These are phyloP conservation scores for Eupithecia insigniata DNA, from an alignment of 2,888 invertebrate genomes.

Conservation along the genomic window DNA sequence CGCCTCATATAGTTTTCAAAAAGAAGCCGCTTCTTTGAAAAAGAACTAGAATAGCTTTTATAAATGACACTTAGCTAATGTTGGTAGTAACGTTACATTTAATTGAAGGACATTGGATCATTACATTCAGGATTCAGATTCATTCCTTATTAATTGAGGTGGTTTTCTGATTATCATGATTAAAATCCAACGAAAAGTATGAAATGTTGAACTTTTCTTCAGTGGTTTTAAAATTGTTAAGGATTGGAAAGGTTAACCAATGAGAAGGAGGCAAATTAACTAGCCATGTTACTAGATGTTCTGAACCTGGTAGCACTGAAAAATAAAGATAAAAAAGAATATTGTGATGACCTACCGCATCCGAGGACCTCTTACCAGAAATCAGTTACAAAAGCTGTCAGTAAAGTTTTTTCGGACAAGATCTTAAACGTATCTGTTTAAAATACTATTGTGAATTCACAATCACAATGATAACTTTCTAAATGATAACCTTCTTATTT, in stretches of 20 bases:
- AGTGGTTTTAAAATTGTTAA: background rate
- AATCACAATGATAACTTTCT: slow-evolving; percentile 9
- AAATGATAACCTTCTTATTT: slow-evolving; percentile 7
- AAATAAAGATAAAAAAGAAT: background rate
- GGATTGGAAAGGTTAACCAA: background rate
- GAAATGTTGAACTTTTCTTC: background rate
- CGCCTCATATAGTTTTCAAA: slow-evolving; percentile 19
- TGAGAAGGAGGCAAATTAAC: too few species aligned
- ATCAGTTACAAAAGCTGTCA: background rate
- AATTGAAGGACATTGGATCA: background rate
- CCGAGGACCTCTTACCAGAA: background rate
- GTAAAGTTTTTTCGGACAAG: background rate
- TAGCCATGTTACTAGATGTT: too few species aligned
- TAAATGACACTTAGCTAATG: background rate
- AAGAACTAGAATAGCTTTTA: background rate
- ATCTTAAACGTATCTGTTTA: background rate
- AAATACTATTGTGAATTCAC: background rate
- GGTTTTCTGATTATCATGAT: background rate
- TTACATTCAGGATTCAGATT: too few species aligned
- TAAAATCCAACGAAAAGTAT: background rate
- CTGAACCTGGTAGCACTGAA: too few species aligned
- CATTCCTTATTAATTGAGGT: too few species aligned
- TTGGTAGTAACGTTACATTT: background rate
- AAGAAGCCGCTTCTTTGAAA: slow-evolving; percentile 8
- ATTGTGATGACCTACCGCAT: background rate